Base-by-base conservation (phyloP, 2,888 invertebrate species). In the Drosophila vallismaia region DNA sequence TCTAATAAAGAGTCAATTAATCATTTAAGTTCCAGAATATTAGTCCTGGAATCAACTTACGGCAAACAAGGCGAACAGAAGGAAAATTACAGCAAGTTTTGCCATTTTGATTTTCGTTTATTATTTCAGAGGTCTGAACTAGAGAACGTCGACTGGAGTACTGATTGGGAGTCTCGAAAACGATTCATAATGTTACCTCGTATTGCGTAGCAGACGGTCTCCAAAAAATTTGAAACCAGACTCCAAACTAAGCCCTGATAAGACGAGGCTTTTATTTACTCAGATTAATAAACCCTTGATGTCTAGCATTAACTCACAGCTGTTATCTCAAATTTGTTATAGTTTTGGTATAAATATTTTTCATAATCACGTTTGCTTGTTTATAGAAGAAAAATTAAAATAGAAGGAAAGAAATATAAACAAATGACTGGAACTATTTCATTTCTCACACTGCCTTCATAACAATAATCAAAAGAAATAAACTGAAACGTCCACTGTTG, bases 1-100 rank as follows among this genome's bases (percentile, higher is more conserved):
- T 31, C 50, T 40, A 66, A 8, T 7, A 19, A 9, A 40, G 3
- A 54, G 44, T 4, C 3, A 4, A 6, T 3, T 10, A 19, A n/a
- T n/a, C 24, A 40, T 6, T 8, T n/a, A 0, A 14, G 1, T 9
- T 7, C 3, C 26, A 12, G 12, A 12, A 33, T 2, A 45, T 28
- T 2, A 2, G 1, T 4, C 31, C 26, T 10, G 5, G 6, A 36
- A 4, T 36, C 0, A n/a, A 76, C 77, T 76, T 74, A 78, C 83
- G 14, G 83, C 78, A 51, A 74, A 38, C 38, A 78, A 26, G 10
- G 71, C 77, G 19, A 79, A 60, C 4, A 78, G 48, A 3, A 77
- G n/a, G 45, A 78, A 46, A 24, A 71, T 46, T 0, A 82, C 2
- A 56, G 83, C 78, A 51, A 83, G 49, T 42, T 78, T 78, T 48